Percentiles rank a stretch among this genome's conserved stretches.
Conservation (phyloP, 1,140 invertebrate genomes). For the Notospermus geniculatus region DNA sequence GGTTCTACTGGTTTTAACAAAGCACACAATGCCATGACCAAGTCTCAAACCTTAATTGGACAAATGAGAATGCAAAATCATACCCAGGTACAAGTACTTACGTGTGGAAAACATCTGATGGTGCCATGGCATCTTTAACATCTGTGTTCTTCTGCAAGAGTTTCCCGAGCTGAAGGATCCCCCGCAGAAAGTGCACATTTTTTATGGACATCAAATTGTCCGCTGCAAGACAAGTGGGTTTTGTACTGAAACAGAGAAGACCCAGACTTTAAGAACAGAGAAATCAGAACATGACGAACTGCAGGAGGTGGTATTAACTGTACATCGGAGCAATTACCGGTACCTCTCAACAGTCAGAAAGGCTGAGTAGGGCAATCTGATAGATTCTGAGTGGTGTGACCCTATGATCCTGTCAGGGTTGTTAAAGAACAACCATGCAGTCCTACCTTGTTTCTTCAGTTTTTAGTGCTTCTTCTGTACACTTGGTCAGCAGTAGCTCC, state of each 20-base stretch:
- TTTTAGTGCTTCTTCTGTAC: slow-evolving; percentile 36
- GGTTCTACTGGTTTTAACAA: no score
- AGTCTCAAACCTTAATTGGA: no score
- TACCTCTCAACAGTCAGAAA: no score
- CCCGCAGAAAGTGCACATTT: slow-evolving; percentile 49
- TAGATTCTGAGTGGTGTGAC: neutral
- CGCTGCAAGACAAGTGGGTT: slow-evolving; percentile 27
- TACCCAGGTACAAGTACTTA: slow-evolving; percentile 18
- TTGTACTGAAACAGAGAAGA: neutral
- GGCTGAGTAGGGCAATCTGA: no score
- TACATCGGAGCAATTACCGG: no score
- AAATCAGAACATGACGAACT: no score
- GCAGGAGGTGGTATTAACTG: no score
- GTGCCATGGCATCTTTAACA: slow-evolving; percentile 41
- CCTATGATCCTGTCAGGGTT: neutral
- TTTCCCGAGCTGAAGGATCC: slow-evolving; percentile 42
- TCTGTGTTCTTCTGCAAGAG: slow-evolving; percentile 36
- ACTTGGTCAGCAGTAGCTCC: slow-evolving; percentile 43
- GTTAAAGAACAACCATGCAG: no score
- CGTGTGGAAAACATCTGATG: slow-evolving; percentile 49
- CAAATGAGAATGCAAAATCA: no score
- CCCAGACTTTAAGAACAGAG: no score
- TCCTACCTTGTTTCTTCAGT: slow-evolving; percentile 28
- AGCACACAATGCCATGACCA: no score
- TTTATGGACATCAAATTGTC: slow-evolving; percentile 41